Base-by-base conservation (phyloP, 2,888 invertebrate genomes). In the Chrysotoxum bicinctum region DNA sequence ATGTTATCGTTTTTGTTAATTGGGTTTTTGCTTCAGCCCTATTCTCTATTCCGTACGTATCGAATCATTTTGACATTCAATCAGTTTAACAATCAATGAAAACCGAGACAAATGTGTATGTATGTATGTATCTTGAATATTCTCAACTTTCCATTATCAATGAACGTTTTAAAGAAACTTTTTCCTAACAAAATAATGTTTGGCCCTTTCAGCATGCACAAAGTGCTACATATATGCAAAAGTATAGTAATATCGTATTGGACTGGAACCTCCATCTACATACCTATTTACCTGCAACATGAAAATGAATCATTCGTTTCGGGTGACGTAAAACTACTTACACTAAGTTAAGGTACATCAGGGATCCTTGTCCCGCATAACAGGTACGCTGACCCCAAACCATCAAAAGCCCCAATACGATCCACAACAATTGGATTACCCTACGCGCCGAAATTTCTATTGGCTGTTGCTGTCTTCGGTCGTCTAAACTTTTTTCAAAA, bases 351-450 rank as follows among this genome's bases (percentile, higher is more conserved):
- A 40, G 21, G 43, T 45, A 58, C 72, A 58, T 45, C 19, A 50
- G 14, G 35, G 54, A 70, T 60, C 82, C 76, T 77, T 77, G 82
- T 60, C 82, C 72, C 50, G 77, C 60, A 77, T 60, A 60, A 72
- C 56, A 68, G 64, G 78, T 74, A 62, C 83, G 69, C 83, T 74
- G 83, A 79, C 73, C 83, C 74, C 62, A 74, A 50, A 64, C 68
- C 69, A 43, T 37, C 43, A 52, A 70, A 66, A 72, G 56, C 43
- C 52, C 32, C 64, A 10, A 62, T 52, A 16, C 43, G 52, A 60
- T 82, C 50, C 58, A 82, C 72, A 74, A 43, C 69, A 73, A 74
- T 56, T 66, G 37, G 73, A 75, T 76, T 74, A 80, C 60, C 43
- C 52, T 60, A 62, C 26, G 62, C 62, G 35, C 30, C 32, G 56